Conservation (phyloP, 2,888 invertebrate species). For the Papilio elwesi region DNA sequence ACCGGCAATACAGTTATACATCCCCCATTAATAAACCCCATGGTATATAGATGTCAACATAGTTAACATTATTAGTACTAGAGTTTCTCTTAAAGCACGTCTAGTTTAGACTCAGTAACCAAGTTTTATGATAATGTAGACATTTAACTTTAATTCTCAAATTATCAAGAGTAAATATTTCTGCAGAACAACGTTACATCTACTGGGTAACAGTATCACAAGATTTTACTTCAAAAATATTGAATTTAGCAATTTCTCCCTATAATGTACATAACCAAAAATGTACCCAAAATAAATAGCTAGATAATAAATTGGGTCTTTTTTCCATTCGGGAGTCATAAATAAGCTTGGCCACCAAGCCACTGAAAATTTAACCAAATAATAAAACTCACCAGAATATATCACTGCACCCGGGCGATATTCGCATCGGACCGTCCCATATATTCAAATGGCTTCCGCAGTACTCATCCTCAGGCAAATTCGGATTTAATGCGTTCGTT, state of each 20-base stretch:
- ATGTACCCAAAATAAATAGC: background rate
- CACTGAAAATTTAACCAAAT: conserved; percentile 43
- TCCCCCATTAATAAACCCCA: too few species aligned
- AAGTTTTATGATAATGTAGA: too few species aligned
- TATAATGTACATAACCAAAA: background rate
- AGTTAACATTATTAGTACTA: too few species aligned
- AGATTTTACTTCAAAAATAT: background rate
- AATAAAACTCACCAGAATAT: conserved; percentile 88
- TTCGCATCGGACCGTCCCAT: conserved; percentile 93
- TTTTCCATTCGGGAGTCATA: conserved; percentile 15
- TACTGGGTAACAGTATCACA: background rate
- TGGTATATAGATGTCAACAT: too few species aligned
- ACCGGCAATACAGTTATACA: too few species aligned
- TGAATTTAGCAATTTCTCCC: background rate
- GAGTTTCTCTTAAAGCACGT: too few species aligned
- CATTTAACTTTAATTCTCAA: too few species aligned
- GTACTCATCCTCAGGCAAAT: conserved; percentile 88
- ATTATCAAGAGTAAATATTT: too few species aligned
- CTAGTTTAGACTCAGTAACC: too few species aligned
- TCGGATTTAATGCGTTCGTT: conserved; percentile 85
- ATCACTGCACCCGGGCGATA: conserved; percentile 91
- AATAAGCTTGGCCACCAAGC: conserved; percentile 28
- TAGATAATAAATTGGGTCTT: background rate
- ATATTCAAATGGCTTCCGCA: conserved; percentile 93
- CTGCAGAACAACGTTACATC: background rate